These are phyloP conservation scores for Macroteleia sp. DNA, from an alignment of 2,888 invertebrate genomes.

Conservation along the genomic window DNA sequence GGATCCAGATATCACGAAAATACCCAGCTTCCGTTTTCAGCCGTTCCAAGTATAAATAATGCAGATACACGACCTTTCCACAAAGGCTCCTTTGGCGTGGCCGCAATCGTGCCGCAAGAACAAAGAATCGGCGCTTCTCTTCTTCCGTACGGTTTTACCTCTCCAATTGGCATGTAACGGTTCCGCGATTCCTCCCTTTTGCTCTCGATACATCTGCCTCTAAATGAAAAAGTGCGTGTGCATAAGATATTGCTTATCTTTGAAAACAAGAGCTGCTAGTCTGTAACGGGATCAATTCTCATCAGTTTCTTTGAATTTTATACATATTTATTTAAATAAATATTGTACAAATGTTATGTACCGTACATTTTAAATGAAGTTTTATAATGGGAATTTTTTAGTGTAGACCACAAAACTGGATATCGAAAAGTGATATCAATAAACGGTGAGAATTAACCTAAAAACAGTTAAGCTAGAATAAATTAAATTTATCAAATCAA, in stretches of 20 bases:
- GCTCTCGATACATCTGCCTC: constrained; percentile 44
- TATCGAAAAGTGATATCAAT: too few species aligned
- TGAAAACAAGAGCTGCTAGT: constrained; percentile 46
- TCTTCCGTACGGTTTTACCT: constrained; percentile 51
- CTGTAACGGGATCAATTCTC: too few species aligned
- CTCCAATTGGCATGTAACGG: constrained; percentile 66
- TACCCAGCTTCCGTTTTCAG: constrained; percentile 55
- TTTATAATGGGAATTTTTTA: too few species aligned
- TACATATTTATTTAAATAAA: too few species aligned
- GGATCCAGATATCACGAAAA: constrained; percentile 56
- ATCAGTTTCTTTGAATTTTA: too few species aligned
- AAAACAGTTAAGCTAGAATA: too few species aligned
- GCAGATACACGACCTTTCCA: constrained; percentile 65
- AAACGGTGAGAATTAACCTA: too few species aligned
- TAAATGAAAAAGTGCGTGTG: constrained; percentile 47
- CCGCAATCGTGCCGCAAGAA: constrained; percentile 60
- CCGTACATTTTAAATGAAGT: too few species aligned
- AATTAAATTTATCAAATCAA: too few species aligned
- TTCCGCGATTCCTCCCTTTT: constrained; percentile 58
- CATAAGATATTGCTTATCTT: constrained; percentile 50
- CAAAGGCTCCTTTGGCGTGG: constrained; percentile 57
- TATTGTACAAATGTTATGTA: too few species aligned
- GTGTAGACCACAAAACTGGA: too few species aligned
- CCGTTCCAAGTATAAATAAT: constrained; percentile 58
- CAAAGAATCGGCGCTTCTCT: constrained; percentile 57